Base-by-base conservation (phyloP, 1,140 invertebrate genomes). In the Schlechtendalia chinensis region DNA sequence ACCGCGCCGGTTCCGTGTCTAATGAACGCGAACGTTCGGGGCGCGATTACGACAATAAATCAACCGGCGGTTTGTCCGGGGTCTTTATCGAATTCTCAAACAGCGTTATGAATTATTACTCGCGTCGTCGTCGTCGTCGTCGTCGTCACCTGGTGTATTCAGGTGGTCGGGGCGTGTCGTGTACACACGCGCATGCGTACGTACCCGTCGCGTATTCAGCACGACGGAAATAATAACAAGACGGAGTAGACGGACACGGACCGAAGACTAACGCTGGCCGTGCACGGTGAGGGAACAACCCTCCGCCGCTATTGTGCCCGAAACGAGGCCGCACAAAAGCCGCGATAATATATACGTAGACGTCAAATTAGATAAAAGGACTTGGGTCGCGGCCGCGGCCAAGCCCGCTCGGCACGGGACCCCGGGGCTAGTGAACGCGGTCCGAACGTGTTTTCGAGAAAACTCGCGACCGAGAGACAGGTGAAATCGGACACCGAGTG, bases 341-440 rank as follows among this genome's bases (percentile, higher is more conserved):
- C 47, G 61, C 17, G 58, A 75, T 77, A 77, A 77, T 79, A 79
- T 79, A 79, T 63, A n/a, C n/a, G n/a, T n/a, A 79, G 75, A 79
- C 75, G 75, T 79, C 75, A 79, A 79, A 79, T 63, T 63, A 63
- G 56, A 79, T 79, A 79, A 59, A 61, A 79, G 75, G 56, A 79
- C 75, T 50, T 63, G 45, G 75, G 75, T 79, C 75, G 61, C 39
- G 56, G 58, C 32, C 59, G 14, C 14, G 14, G 47, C 5, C 14
- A 50, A 56, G 53, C 24, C 53, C 71, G n/a, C 53, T 56, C 11
- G 54, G 72, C 58, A 63, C 74, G 22, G 39, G 54, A 54, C n/a
- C n/a, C n/a, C n/a, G n/a, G n/a, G 58, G 75, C 27, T 11, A 79
- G 75, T 79, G 61, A 79, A 79, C n/a, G n/a, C n/a, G n/a, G n/a